Evolutionary conservation across 2,888 invertebrate species (phyloP), one percentile per base, ranked within the genome.

Genomic region (Zele albiditarsus): DNA sequence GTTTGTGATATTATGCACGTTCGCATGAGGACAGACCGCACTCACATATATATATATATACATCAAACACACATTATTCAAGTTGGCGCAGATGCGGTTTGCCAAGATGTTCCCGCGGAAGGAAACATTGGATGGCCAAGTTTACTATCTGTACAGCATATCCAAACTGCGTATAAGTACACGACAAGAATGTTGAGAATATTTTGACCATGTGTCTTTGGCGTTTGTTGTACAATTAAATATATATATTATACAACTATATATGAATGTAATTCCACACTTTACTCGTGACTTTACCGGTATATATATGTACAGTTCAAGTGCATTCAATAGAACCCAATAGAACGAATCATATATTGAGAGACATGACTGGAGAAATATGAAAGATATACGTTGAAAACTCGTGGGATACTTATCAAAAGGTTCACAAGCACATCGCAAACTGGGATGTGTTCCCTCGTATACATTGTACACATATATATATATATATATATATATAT

Each of bases 1-100:
- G 53, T 53, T n/a, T 46, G 53, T 23, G 8, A 68, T 68, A 68
- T 68, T 68, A 53, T 31, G 31, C 28, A 63, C 31, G 63, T 33
- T 33, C 38, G 53, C 20, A 20, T n/a, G 8, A 53, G 20, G 20
- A 53, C 53, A 53, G 8, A 20, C 6, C 8, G 53, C 8, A 6
- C 3, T 3, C 20, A 20, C 8, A 53, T 20, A 53, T 8, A 53
- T 23, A 46, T n/a, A 4, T 53, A 53, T 3, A 23, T 8, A 53
- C 23, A 53, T 53, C 53, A 53, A 20, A 53, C 4, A 53, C n/a
- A 53, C 53, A 53, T 53, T 53, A 53, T 20, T 53, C 53, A 53
- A 20, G 53, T 53, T 53, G 53, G 53, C 53, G 53, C 53, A 53
- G 53, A 53, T 53, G 53, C 10, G 53, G 20, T 53, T 20, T 53